phyloP scores from a whole-genome alignment of 1,140 invertebrate genomes.

The Drosophila nikananu region DNA sequence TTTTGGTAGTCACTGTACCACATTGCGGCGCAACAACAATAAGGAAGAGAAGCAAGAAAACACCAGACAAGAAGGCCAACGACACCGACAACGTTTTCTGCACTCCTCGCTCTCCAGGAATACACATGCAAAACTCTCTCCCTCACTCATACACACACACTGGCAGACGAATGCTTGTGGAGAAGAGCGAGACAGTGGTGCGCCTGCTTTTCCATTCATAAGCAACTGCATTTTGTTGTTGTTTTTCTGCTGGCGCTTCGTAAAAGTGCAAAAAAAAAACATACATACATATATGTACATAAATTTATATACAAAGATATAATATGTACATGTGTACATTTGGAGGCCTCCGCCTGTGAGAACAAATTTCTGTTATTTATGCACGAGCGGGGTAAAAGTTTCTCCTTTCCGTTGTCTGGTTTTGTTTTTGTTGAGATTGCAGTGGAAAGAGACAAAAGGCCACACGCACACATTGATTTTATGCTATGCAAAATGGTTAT shows the following conservation, averaged over 20 bases:
- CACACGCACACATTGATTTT: no score
- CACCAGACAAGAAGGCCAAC: conserved; percentile 78
- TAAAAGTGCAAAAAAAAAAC: conserved; percentile 20
- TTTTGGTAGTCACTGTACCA: conserved; percentile 83
- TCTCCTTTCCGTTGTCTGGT: conserved; percentile 5
- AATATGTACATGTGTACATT: background rate
- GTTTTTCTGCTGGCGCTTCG: conserved; percentile 38
- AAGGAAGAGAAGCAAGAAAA: conserved; percentile 46
- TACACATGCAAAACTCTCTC: conserved; percentile 24
- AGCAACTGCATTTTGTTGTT: conserved; percentile 47
- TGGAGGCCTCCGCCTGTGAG: conserved; percentile 18
- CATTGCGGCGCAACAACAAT: conserved; percentile 66
- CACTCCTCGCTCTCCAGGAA: conserved; percentile 20
- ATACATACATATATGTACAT: background rate
- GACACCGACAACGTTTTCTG: conserved; percentile 54
- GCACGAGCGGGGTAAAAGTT: conserved; percentile 9
- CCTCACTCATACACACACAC: conserved; percentile 1
- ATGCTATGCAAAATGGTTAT: background rate
- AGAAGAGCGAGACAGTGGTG: conserved; percentile 34
- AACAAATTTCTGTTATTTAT: conserved; percentile 34
- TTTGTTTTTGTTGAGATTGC: conserved; percentile 21
- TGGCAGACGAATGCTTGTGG: conserved; percentile 1
- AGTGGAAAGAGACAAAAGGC: background rate
- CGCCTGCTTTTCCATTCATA: conserved; percentile 56
- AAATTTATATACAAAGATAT: background rate